Base-by-base conservation (phyloP, 2,888 invertebrate species). In the Micropterix aruncella region DNA sequence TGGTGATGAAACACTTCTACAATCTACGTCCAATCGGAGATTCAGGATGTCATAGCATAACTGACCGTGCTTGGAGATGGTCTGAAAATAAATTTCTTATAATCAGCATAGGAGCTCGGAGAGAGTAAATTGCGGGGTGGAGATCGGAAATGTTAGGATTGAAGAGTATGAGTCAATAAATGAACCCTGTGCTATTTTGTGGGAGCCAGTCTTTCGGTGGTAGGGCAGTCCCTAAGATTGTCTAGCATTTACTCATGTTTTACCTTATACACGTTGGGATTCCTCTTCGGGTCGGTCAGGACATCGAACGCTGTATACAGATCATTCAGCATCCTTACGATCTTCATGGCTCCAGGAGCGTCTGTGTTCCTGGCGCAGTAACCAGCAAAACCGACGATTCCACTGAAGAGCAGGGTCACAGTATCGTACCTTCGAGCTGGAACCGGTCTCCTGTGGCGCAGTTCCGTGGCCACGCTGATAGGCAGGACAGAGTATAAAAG, bases 221-320 rank as follows among this genome's bases (percentile, higher is more conserved):
- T n/a, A n/a, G n/a, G n/a, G n/a, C n/a, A n/a, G n/a, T n/a, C n/a
- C n/a, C n/a, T n/a, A n/a, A n/a, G n/a, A n/a, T n/a, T n/a, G n/a
- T n/a, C n/a, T n/a, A n/a, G n/a, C n/a, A n/a, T n/a, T n/a, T n/a
- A n/a, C n/a, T n/a, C n/a, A n/a, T n/a, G n/a, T n/a, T n/a, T 37
- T 63, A 92, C 94, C 84, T 95, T 95, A 60, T 93, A 95, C 43
- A 94, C 90, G 61, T 94, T 89, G 36, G 92, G 88, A 66, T 94
- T 93, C 54, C 83, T 80, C 59, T 85, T 88, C 3, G 91, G 89
- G 64, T 94, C 93, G 7, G 94, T 91, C 38, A 95, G 74, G 37
- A 86, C 90, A 65, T 95, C 95, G 57, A 94, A 94, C 2, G 91
- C 85, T 0, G 92, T 94, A 62, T 95, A 95, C 50, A 95, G 74